A percentile compares a stretch with the other conserved stretches of the same genome.
phyloP scores from a whole-genome alignment of 30 jellyfish, hydroid and myxozoan genomes.

The Calvadosia cruxmelitensis region DNA sequence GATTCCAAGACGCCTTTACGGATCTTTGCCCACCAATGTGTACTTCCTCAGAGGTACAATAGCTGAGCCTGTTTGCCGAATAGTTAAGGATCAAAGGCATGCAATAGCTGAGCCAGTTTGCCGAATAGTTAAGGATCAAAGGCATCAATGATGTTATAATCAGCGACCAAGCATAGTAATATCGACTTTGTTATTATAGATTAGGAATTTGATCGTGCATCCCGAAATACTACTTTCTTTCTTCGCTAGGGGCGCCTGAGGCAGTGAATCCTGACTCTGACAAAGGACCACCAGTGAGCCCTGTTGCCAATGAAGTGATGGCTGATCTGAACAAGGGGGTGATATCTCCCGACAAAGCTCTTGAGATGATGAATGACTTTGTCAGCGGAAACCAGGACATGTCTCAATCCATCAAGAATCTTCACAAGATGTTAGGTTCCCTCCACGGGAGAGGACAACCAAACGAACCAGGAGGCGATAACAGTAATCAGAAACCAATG shows the following conservation, averaged over 20 bases:
- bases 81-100: too few species aligned
- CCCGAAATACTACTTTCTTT: too few species aligned
- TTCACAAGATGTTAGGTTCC: conserved; percentile 18
- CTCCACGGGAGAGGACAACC: background rate
- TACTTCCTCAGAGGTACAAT: too few species aligned
- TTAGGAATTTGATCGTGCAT: too few species aligned
- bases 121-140: too few species aligned
- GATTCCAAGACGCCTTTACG: too few species aligned
- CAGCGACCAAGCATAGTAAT: too few species aligned
- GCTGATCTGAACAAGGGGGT: conserved; percentile 55
- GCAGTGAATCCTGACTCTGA: background rate
- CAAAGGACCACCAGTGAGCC: conserved; percentile 63
- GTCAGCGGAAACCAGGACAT: conserved; percentile 94
- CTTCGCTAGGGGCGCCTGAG: background rate
- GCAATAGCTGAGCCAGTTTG: too few species aligned
- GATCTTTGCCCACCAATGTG: too few species aligned
- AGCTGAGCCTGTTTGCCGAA: too few species aligned
- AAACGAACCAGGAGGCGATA: background rate
- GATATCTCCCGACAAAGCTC: conserved; percentile 85
- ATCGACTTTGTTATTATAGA: too few species aligned
- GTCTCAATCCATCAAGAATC: conserved; percentile 66
- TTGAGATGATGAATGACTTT: conserved; percentile 83
- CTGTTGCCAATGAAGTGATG: conserved; percentile 68
- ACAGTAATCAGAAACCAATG: background rate
- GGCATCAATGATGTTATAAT: too few species aligned